Evolutionary conservation across 2,797 vertebrate genomes (phyloP).

Genomic region (Netta rufina): DNA sequence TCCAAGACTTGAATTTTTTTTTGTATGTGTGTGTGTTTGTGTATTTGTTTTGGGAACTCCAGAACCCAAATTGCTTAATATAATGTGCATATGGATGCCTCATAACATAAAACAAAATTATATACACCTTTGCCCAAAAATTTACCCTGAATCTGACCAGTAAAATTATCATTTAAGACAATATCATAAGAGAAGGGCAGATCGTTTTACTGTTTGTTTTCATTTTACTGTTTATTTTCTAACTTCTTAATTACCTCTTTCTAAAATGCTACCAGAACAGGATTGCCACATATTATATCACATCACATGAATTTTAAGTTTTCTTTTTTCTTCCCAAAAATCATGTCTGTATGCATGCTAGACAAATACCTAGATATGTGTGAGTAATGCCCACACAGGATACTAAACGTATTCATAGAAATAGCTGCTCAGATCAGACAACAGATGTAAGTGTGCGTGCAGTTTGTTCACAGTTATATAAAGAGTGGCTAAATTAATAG

Average conservation of each 20-base stretch:
- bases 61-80: background rate
- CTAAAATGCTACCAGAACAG: background rate
- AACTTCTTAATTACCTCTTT: background rate
- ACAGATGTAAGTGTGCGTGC: background rate
- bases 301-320: background rate
- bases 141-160: background rate
- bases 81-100: background rate
- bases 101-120: background rate
- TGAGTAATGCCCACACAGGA: background rate
- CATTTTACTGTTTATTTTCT: background rate
- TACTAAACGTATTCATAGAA: background rate
- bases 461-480: background rate
- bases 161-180: background rate
- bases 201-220: background rate
- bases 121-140: background rate
- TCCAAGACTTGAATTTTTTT: background rate
- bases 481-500: background rate
- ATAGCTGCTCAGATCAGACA: background rate
- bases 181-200: background rate
- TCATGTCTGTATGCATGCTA: background rate
- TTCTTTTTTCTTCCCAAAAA: background rate
- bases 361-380: background rate
- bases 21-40: background rate
- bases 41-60: background rate
- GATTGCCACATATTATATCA: background rate